A percentile compares a stretch with the other conserved stretches of the same genome.
Conservation (phyloP, 64 coral and sea anemone species). For the Dendrophyllia cribrosa region DNA sequence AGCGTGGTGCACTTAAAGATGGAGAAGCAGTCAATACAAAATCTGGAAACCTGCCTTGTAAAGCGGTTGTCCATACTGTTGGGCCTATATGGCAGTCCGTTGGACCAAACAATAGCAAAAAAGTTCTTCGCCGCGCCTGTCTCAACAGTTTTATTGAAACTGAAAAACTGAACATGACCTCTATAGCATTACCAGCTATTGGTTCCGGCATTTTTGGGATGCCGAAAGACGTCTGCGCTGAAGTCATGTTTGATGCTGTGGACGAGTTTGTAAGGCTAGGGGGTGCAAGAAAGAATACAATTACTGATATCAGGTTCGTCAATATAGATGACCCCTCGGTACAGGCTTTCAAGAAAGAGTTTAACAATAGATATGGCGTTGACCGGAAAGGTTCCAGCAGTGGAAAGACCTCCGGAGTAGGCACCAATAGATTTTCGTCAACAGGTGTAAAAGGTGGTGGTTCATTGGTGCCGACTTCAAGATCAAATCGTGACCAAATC, state of each 20-base stretch:
- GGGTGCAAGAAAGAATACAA: background rate
- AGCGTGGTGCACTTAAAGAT: slow-evolving; percentile 8
- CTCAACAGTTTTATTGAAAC: slow-evolving; percentile 43
- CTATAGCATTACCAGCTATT: slow-evolving; percentile 83
- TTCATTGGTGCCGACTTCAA: background rate
- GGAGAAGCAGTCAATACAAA: slow-evolving; percentile 55
- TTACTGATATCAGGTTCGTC: slow-evolving; percentile 77
- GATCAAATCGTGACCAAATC: background rate
- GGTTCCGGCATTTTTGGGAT: slow-evolving; percentile 77
- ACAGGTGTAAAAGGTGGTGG: background rate
- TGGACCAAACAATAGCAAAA: background rate
- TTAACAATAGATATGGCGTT: slow-evolving; percentile 47
- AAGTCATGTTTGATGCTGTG: slow-evolving; percentile 60
- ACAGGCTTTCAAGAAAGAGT: slow-evolving; percentile 51
- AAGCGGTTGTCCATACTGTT: slow-evolving; percentile 72
- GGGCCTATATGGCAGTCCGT: slow-evolving; percentile 27
- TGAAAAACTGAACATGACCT: slow-evolving; percentile 23
- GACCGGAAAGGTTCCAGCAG: background rate
- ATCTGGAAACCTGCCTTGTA: slow-evolving; percentile 62
- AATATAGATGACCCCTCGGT: slow-evolving; percentile 64
- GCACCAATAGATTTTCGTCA: background rate
- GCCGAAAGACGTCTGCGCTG: slow-evolving; percentile 74
- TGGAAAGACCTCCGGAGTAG: background rate
- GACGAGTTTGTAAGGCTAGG: slow-evolving; percentile 40
- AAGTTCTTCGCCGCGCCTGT: slow-evolving; percentile 52